Evolutionary conservation across 2,797 vertebrate species (phyloP).

Genomic region (Siniperca scherzeri): DNA sequence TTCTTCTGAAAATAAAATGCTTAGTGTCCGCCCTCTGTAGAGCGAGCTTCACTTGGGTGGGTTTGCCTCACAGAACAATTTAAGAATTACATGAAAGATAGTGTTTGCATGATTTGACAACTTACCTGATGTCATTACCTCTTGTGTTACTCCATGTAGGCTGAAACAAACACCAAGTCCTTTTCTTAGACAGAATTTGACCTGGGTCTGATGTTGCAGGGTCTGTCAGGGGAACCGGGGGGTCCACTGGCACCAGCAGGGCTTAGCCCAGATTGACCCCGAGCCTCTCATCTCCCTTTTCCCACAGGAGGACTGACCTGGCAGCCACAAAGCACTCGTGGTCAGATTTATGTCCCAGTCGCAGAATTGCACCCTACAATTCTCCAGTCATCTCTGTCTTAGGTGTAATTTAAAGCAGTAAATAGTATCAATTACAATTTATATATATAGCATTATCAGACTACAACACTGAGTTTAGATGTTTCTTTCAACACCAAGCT

Average conservation of each 20-base stretch:
- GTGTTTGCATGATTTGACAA: neutral
- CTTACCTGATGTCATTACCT: conserved; percentile 12
- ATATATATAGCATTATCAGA: neutral
- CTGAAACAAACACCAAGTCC: conserved; percentile 19
- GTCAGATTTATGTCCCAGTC: conserved; percentile 77
- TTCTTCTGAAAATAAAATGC: neutral
- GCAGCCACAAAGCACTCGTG: conserved; percentile 67
- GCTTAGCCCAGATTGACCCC: conserved; percentile 75
- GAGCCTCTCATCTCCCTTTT: conserved; percentile 75
- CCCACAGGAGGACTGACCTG: conserved; percentile 79
- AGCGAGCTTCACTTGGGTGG: neutral
- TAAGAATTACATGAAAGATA: neutral
- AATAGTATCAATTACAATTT: neutral
- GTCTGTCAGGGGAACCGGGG: conserved; percentile 53
- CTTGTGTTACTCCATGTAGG: neutral
- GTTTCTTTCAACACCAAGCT: neutral
- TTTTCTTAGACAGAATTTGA: conserved; percentile 40
- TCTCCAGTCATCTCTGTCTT: conserved; percentile 29
- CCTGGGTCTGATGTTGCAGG: conserved; percentile 49
- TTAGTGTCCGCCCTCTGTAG: neutral
- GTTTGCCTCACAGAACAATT: neutral
- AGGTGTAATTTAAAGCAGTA: conserved; percentile 22
- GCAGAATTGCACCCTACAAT: conserved; percentile 34
- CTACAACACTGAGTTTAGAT: neutral
- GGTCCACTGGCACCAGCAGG: conserved; percentile 76